Conservation (phyloP, 2,888 invertebrate species). For the Pheosia gnoma region DNA sequence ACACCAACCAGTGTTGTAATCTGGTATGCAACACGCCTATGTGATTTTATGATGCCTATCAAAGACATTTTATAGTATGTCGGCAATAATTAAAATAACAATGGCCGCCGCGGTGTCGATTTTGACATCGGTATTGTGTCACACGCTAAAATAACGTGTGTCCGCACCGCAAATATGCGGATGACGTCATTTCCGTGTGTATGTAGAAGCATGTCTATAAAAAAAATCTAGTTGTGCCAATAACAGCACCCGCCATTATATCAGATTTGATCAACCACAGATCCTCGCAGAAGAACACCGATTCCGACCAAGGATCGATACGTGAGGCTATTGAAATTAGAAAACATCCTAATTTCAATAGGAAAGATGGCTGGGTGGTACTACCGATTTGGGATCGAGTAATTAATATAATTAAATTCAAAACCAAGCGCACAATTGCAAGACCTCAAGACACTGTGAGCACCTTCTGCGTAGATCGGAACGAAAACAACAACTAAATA, state of each 20-base stretch:
- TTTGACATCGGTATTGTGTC: slow-evolving; percentile 31
- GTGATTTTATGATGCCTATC: slow-evolving; percentile 25
- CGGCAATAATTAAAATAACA: slow-evolving; percentile 42
- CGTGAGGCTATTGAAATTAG: no score
- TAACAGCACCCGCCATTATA: background rate
- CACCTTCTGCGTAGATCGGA: no score
- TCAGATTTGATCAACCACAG: no score
- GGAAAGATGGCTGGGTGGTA: no score
- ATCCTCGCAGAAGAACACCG: no score
- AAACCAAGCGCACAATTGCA: no score
- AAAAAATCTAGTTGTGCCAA: slow-evolving; percentile 6
- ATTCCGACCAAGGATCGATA: no score
- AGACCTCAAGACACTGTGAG: no score
- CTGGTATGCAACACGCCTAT: slow-evolving; percentile 23
- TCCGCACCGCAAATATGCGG: slow-evolving; percentile 14
- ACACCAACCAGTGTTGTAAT: slow-evolving; percentile 24
- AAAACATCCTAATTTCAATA: no score
- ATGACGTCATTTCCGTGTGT: slow-evolving; percentile 12
- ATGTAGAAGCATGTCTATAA: slow-evolving; percentile 5
- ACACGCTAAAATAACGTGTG: slow-evolving; percentile 19
- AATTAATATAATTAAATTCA: no score
- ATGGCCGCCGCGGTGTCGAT: slow-evolving; percentile 23
- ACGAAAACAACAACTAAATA: no score
- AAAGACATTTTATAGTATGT: slow-evolving; percentile 26
- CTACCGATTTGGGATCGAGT: no score